phyloP scores from a whole-genome alignment of 2,113 vertebrate genomes.

The Poecilia latipinna region DNA sequence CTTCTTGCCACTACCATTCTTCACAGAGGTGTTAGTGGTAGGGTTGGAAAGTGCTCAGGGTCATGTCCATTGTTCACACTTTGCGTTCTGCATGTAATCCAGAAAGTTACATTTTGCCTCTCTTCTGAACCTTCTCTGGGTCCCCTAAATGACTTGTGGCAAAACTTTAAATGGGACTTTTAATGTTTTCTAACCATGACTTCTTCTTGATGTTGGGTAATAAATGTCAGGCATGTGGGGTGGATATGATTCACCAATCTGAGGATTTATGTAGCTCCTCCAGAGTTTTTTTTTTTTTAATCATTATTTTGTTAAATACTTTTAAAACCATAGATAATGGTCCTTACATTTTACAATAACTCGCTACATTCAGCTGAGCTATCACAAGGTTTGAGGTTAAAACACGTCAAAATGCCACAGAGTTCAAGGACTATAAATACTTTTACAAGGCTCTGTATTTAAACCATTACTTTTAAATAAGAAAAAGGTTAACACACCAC shows the following conservation, averaged over 20 bases:
- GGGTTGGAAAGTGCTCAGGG: not conserved
- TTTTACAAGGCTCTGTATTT: conserved; percentile 40
- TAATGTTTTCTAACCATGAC: not conserved
- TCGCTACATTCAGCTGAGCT: not conserved
- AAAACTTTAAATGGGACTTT: not conserved
- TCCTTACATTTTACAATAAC: not conserved
- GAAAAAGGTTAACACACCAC: conserved; percentile 37
- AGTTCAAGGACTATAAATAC: not conserved
- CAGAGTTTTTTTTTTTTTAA: not conserved
- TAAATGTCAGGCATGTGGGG: not conserved
- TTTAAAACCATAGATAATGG: not conserved
- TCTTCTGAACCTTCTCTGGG: not conserved
- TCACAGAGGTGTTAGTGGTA: not conserved
- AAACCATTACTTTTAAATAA: conserved; percentile 63
- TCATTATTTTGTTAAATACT: not conserved
- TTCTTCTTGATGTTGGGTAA: not conserved
- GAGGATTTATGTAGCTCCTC: not conserved
- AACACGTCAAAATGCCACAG: not conserved
- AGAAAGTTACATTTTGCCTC: not conserved
- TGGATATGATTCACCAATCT: not conserved
- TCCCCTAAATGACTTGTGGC: not conserved
- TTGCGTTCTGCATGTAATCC: too few species aligned
- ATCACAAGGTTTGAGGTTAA: not conserved
- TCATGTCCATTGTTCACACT: not conserved
- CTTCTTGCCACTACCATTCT: not conserved